Conservation (phyloP, 2,113 vertebrate species). For the Zapus hudsonius region DNA sequence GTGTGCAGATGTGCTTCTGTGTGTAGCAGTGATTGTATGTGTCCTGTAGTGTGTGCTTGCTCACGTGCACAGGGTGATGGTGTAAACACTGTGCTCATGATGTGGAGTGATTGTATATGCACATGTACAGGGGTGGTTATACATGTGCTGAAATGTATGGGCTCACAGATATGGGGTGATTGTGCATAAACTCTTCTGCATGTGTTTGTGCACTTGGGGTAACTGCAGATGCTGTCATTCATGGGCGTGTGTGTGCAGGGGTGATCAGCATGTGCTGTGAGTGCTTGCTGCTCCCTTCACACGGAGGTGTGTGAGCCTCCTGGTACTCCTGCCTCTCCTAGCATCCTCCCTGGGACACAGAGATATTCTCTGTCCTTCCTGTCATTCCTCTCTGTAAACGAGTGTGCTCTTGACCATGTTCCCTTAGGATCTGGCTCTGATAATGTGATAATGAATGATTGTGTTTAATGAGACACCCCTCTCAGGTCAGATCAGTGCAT, state of each 20-base stretch:
- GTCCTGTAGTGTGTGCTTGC: too few species aligned
- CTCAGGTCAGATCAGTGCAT: neutral
- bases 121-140: neutral
- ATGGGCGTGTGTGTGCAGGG: too few species aligned
- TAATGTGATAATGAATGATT: constrained; percentile 68
- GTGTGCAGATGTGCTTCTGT: neutral
- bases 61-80: neutral
- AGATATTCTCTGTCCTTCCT: neutral
- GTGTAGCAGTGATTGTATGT: neutral
- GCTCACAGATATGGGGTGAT: neutral
- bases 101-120: neutral
- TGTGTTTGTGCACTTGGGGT: neutral
- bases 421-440: constrained; percentile 65
- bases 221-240: too few species aligned
- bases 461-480: constrained; percentile 66
- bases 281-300: neutral
- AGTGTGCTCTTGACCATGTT: neutral
- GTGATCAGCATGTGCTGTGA: rapidly evolving
- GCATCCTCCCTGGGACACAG: neutral
- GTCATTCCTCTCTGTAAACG: neutral
- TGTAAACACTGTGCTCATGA: too few species aligned
- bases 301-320: neutral
- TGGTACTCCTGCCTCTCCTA: neutral
- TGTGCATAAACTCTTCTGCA: neutral
- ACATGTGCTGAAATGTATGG: too few species aligned